Evolutionary conservation across 1,140 invertebrate species (phyloP).

Genomic region (Dufourea novaeangliae): DNA sequence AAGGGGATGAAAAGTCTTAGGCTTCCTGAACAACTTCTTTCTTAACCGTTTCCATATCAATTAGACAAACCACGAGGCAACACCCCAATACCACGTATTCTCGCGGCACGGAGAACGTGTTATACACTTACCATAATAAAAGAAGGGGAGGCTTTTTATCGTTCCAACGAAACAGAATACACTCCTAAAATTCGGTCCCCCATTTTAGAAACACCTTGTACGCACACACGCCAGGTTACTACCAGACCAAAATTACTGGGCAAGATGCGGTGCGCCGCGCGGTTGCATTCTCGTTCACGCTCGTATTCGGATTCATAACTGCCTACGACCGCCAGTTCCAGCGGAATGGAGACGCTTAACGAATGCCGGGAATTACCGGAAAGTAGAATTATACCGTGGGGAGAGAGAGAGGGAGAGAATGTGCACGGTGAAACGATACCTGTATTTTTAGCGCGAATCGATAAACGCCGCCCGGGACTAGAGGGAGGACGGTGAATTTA

Average conservation of each 20-base stretch:
- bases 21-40: too few species aligned
- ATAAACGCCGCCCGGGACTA: background rate
- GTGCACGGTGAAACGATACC: conserved; percentile 1
- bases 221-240: background rate
- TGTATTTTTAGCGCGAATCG: conserved; percentile 42
- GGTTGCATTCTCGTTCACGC: conserved; percentile 33
- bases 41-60: too few species aligned
- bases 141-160: too few species aligned
- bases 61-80: too few species aligned
- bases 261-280: conserved; percentile 23
- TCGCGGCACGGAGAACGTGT: too few species aligned
- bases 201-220: too few species aligned
- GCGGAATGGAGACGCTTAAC: conserved; percentile 19
- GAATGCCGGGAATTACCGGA: conserved; percentile 23
- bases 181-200: too few species aligned
- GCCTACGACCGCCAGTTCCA: background rate
- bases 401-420: too few species aligned
- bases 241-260: conserved; percentile 30
- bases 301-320: conserved; percentile 47
- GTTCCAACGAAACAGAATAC: too few species aligned
- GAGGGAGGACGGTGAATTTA: background rate
- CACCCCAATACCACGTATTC: too few species aligned
- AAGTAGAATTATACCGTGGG: conserved; percentile 28
- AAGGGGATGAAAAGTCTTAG: too few species aligned
- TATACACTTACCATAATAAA: too few species aligned